Percentiles rank a stretch among this genome's conserved stretches.
Evolutionary conservation across 2,797 vertebrate species (phyloP).

Genomic region (Sebastes ruberrimus): DNA sequence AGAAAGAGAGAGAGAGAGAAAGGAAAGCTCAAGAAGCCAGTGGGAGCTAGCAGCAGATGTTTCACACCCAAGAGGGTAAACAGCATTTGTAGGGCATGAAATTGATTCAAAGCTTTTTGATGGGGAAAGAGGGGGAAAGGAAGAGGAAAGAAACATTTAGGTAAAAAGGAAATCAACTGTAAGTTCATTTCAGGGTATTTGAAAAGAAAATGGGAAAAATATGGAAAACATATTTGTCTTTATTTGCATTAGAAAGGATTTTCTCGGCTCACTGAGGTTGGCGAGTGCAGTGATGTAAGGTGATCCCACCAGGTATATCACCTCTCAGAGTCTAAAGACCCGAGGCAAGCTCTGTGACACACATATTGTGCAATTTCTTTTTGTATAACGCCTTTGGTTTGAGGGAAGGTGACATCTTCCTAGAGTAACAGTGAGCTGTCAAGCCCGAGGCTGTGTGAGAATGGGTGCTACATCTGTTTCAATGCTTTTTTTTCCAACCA

Average conservation of each 20-base stretch:
- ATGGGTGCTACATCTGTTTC: conserved; percentile 31
- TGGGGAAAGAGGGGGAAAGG: conserved; percentile 46
- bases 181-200: conserved; percentile 56
- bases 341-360: conserved; percentile 42
- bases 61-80: conserved; percentile 79
- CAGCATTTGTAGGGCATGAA: conserved; percentile 81
- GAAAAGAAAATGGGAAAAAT: conserved; percentile 17
- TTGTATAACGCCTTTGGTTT: conserved; percentile 47
- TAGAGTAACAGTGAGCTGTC: conserved; percentile 53
- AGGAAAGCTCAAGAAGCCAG: conserved; percentile 47
- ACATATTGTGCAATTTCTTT: conserved; percentile 49
- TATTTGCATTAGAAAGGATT: conserved; percentile 9
- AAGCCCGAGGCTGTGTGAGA: conserved; percentile 44
- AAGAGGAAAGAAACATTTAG: conserved; percentile 43
- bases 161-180: conserved; percentile 41
- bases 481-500: neutral
- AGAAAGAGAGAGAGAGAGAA: neutral
- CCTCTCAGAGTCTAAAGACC: conserved; percentile 42
- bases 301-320: conserved; percentile 54
- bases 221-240: neutral
- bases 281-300: conserved; percentile 1
- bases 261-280: conserved; percentile 1
- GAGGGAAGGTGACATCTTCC: conserved; percentile 61
- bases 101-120: conserved; percentile 78
- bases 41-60: conserved; percentile 69